Base-by-base conservation (phyloP, 2,888 invertebrate species). In the Microctonus aethiopoides region DNA sequence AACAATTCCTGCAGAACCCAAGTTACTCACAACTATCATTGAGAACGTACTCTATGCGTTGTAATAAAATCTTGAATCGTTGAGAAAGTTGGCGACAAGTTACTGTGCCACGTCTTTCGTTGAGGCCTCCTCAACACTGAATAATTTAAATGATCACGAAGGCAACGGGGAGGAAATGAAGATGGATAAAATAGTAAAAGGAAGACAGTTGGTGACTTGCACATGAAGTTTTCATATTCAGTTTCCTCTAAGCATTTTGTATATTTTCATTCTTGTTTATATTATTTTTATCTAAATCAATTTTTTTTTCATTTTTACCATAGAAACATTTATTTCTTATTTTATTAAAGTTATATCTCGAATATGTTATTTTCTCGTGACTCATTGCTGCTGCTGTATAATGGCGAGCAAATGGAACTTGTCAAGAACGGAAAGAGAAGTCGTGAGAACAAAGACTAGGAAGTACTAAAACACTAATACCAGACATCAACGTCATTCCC, bases 71-170 rank as follows among this genome's bases (percentile, higher is more conserved):
- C 56, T 41, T 16, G 54, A 26, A 41, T 54, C 61, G 57, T 10
- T 26, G 20, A 39, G 65, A 61, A 70, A 63, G 46, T 67, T 46
- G 56, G 32, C 29, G 36, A 62, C 59, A 63, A n/a, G 34, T 46
- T 57, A 11, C 20, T 29, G 39, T 10, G 24, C 29, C 54, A 34
- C 11, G 7, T 62, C 46, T 54, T 32, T 56, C 63, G 46, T 32
- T 5, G 34, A 26, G 52, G 29, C 22, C 29, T 69, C 29, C 54
- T n/a, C n/a, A 46, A 54, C 72, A 63, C 56, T 72, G 69, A 72
- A 72, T 72, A 63, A 72, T 72, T 72, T 69, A 72, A 68, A 68
- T 66, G 61, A 57, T 56, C 60, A 29, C 59, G 41, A 59, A 32
- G 52, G 20, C 22, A 39, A 59, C 29, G 39, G 10, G 54, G 29